Percentiles rank a stretch among this genome's conserved stretches.
Evolutionary conservation across 1,140 invertebrate species (phyloP).

Genomic region (Polypedilum vanderplanki): DNA sequence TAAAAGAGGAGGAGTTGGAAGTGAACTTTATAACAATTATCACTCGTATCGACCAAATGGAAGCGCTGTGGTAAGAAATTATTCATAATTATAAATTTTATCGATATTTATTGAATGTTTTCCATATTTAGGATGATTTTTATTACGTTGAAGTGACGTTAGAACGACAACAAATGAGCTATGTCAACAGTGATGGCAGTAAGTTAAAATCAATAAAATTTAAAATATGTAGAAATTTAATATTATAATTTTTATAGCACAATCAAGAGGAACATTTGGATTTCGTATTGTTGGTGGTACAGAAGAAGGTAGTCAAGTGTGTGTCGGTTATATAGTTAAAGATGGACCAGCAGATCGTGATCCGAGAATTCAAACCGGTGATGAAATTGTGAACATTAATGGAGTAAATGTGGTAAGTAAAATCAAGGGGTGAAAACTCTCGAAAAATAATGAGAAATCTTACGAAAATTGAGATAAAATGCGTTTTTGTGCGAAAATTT

Average conservation of each 20-base stretch:
- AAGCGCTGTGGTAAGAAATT: not conserved
- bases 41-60: not conserved
- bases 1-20: not conserved
- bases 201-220: not conserved
- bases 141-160: constrained; percentile 60
- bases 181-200: constrained; percentile 4
- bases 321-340: constrained; percentile 90
- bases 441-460: too few species aligned
- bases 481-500: too few species aligned
- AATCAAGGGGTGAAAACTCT: not conserved
- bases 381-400: constrained; percentile 85
- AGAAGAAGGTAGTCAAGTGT: constrained; percentile 93
- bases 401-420: constrained; percentile 58
- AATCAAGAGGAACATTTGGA: constrained; percentile 52
- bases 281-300: constrained; percentile 98
- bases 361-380: constrained; percentile 73
- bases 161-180: constrained; percentile 75
- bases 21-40: not conserved
- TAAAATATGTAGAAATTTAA: not conserved
- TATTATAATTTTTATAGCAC: not conserved
- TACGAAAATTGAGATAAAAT: too few species aligned
- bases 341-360: constrained; percentile 84
- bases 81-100: not conserved
- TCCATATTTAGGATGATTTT: not conserved
- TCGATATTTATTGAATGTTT: not conserved